Evolutionary conservation across 2,113 vertebrate species (phyloP), one percentile per base, ranked within the genome.

Genomic region (Limanda limanda): DNA sequence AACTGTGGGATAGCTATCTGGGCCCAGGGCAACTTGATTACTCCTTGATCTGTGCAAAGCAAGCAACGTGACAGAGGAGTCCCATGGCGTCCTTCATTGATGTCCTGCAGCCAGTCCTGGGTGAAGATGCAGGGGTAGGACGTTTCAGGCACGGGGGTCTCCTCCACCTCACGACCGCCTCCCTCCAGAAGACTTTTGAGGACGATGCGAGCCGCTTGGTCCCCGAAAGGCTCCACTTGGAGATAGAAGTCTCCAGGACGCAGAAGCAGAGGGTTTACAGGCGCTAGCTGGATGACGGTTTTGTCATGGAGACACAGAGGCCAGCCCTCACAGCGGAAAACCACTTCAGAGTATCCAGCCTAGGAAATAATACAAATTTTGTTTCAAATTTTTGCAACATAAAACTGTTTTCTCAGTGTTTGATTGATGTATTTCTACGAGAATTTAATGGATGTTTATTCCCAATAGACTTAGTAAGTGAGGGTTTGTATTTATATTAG

Each of bases 271-370:
- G 97, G 96, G 74, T 96, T 98, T 75, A 98, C 95, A 0, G 96
- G 93, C 0, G 97, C 96, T 0, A 98, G 92, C 90, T 99, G 97
- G 82, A 98, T 91, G 2, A 97, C 96, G 0, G 97, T 95, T 70
- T 95, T 95, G 64, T 96, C 95, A 0, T 92, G 93, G 27, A 98
- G 95, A 78, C 97, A 98, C 65, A 99, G 90, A 1, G 97, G 97
- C 97, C 97, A 99, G 81, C 97, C 97, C 79, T 97, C 96, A 2
- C 95, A 96, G 77, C 95, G 93, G 91, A 99, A 99, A 82, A 98
- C 93, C 88, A 95, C 91, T 81, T 96, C 96, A 31, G 94, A 92
- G 86, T 96, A 98, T 55, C 95, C 92, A 76, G 96, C 96, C 97
- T 99, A 79, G 35, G 9, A 67, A 65, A 60, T 27, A 31, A 51